phyloP scores from a whole-genome alignment of 2,797 vertebrate genomes.

The Sebastes jordani region DNA sequence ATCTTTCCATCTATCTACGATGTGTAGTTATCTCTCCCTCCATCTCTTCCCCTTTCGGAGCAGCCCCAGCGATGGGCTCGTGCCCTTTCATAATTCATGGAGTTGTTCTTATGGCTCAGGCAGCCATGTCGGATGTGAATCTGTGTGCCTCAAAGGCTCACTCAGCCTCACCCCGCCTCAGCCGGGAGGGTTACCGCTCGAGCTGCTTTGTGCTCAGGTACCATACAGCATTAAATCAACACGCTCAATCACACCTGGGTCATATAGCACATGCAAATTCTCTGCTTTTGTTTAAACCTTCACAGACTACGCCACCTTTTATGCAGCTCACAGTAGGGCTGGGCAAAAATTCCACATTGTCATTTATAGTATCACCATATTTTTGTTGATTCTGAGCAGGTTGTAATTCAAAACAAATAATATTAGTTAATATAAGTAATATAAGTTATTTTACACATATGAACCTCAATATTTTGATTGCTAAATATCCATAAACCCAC shows the following conservation, averaged over 20 bases:
- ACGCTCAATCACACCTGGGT: constrained; percentile 40
- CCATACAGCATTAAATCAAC: constrained; percentile 42
- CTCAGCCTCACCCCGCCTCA: constrained; percentile 41
- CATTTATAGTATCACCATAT: too few species aligned
- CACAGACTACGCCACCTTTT: not conserved
- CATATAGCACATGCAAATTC: constrained; percentile 28
- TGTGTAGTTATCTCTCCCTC: constrained; percentile 44
- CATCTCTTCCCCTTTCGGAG: constrained; percentile 42
- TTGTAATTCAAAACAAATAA: not conserved
- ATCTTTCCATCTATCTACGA: constrained; percentile 55
- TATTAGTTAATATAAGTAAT: too few species aligned
- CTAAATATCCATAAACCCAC: not conserved
- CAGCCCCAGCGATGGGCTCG: constrained; percentile 51
- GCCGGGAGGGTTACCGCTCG: constrained; percentile 40
- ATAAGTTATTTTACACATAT: not conserved
- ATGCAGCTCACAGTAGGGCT: not conserved
- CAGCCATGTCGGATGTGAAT: constrained; percentile 72
- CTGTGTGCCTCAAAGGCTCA: constrained; percentile 65
- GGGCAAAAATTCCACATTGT: not conserved
- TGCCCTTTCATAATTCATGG: constrained; percentile 79
- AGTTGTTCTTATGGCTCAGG: constrained; percentile 75
- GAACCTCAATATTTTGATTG: not conserved
- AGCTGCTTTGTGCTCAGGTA: constrained; percentile 48
- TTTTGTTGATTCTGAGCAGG: not conserved
- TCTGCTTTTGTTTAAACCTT: constrained; percentile 13